Evolutionary conservation across 1,140 invertebrate species (phyloP), one percentile per base, ranked within the genome.

Genomic region (Lutraria rhynchaena): DNA sequence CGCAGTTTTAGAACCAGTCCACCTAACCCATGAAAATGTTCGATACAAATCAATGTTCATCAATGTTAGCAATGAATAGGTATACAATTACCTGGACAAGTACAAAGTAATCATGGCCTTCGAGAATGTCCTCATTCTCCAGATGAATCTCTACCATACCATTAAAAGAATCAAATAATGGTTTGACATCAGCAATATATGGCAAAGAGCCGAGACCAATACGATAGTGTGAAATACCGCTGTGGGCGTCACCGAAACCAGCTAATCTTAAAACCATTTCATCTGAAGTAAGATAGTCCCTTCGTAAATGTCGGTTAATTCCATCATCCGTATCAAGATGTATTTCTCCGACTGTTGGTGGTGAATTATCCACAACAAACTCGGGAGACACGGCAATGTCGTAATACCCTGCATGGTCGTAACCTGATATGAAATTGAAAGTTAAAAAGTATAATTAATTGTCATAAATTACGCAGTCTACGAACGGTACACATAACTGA

Each of bases 51-150:
- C n/a, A n/a, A n/a, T n/a, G n/a, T n/a, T n/a, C n/a, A n/a, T n/a
- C n/a, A n/a, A n/a, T n/a, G n/a, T n/a, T 46, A 11, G 9, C 7
- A 46, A 11, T 19, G 44, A 46, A 19, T 46, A 46, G 19, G n/a
- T 53, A 4, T n/a, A 4, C 51, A 22, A 17, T 67, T 67, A 67
- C 61, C 44, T 67, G 41, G n/a, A n/a, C 33, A 4, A 19, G n/a
- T 22, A 67, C 22, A 41, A 37, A 41, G 35, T 67, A 67, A 13
- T 17, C 35, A 67, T 67, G 61, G 7, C 61, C 61, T 13, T 67
- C 61, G n/a, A 44, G 4, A 5, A 67, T 22, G 24, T 27, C 3
- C 1, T 4, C 3, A 41, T 41, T 41, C 5, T 3, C 4, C 1
- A 57, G 7, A 57, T 57, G 13, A 11, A 57, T 2, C 3, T 5